Conservation (phyloP, 1,140 invertebrate species). For the Bombus polaris region DNA sequence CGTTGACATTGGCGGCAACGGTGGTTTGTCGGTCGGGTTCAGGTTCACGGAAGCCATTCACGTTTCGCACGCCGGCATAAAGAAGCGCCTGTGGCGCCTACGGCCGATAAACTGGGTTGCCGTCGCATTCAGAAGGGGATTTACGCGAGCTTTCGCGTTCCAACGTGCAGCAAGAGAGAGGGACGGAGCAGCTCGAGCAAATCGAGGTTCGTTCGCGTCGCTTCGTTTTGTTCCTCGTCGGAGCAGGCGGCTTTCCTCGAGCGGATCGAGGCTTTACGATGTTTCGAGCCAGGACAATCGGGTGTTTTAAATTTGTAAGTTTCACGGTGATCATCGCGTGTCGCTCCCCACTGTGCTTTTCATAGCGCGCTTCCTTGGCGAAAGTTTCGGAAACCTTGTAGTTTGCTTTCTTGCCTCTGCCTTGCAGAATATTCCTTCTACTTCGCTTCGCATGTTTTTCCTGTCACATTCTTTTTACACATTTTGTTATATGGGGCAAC, state of each 20-base stretch:
- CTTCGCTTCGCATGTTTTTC: too few relatives aligned
- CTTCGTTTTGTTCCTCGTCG: not conserved
- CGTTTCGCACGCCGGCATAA: constrained; percentile 47
- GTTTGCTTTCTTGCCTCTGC: too few relatives aligned
- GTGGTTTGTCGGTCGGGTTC: constrained; percentile 52
- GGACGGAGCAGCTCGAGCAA: not conserved
- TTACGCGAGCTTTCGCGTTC: constrained; percentile 19
- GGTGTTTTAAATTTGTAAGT: too few relatives aligned
- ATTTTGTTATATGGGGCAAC: too few relatives aligned
- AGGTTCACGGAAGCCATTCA: constrained; percentile 56
- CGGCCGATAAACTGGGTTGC: constrained; percentile 48
- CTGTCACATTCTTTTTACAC: too few relatives aligned
- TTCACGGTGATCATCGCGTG: too few relatives aligned
- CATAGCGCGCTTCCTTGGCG: too few relatives aligned
- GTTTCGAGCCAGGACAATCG: too few relatives aligned
- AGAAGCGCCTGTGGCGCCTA: constrained; percentile 49
- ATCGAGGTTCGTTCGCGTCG: not conserved
- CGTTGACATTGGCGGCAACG: constrained; percentile 49
- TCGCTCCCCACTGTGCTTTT: too few relatives aligned
- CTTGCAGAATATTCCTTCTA: too few relatives aligned
- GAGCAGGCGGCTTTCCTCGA: not conserved
- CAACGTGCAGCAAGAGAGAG: not conserved
- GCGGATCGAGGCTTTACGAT: too few relatives aligned
- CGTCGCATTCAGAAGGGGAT: constrained; percentile 34
- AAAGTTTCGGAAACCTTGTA: too few relatives aligned